These are phyloP conservation scores for Globia sparganii DNA, from an alignment of 2,888 invertebrate genomes.

Conservation along the genomic window DNA sequence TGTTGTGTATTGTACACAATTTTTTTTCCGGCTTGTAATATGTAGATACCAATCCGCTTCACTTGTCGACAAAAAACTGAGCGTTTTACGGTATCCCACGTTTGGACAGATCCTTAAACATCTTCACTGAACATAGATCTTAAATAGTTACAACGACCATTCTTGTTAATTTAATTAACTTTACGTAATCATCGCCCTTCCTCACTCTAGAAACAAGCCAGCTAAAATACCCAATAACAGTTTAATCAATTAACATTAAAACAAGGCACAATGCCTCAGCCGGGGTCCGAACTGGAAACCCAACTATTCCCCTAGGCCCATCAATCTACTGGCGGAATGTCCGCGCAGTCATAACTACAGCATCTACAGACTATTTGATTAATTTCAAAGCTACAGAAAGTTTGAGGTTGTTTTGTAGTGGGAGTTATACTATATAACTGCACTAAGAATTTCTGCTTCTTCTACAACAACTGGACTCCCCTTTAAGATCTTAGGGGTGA, in stretches of 20 bases:
- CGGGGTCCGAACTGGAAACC: constrained; percentile 52
- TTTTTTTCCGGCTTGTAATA: no score
- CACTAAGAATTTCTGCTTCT: background rate
- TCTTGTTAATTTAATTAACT: constrained; percentile 8
- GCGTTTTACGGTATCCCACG: no score
- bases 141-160: constrained; percentile 1
- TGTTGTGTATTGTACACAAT: no score
- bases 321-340: constrained; percentile 76
- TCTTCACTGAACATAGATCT: background rate
- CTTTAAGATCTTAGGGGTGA: no score
- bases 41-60: no score
- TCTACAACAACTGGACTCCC: background rate
- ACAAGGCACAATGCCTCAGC: constrained; percentile 44
- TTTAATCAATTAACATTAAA: constrained; percentile 59
- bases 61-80: no score
- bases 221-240: constrained; percentile 38
- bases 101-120: background rate
- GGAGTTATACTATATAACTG: background rate
- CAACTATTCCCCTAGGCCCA: constrained; percentile 71
- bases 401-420: constrained; percentile 21
- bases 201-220: constrained; percentile 29
- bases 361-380: constrained; percentile 80
- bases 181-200: background rate
- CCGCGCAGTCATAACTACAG: constrained; percentile 78
- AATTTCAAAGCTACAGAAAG: constrained; percentile 76